Evolutionary conservation across 2,888 invertebrate genomes (phyloP).

Genomic region (Rhabditoides inermis): DNA sequence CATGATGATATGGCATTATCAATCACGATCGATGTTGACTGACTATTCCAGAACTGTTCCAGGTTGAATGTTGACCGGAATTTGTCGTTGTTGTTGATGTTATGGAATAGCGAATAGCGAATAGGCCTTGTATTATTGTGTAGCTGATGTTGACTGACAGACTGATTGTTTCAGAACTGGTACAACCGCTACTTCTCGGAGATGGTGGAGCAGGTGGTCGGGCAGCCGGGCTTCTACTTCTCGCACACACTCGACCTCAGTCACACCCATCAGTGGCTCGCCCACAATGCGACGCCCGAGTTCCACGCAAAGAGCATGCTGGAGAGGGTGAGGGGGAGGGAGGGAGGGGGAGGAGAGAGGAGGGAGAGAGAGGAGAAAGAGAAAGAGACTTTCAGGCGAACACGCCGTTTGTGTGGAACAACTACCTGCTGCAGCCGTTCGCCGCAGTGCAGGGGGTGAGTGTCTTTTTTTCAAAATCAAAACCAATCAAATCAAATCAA

Average conservation of each 20-base stretch:
- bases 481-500: too few relatives aligned
- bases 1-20: too few relatives aligned
- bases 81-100: too few relatives aligned
- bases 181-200: constrained; percentile 75
- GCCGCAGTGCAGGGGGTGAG: constrained; percentile 21
- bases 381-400: constrained; percentile 61
- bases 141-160: too few relatives aligned
- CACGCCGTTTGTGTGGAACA: constrained; percentile 86
- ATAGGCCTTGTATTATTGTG: too few relatives aligned
- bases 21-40: too few relatives aligned
- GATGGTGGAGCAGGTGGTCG: constrained; percentile 74
- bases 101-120: too few relatives aligned
- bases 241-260: constrained; percentile 64
- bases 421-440: constrained; percentile 59
- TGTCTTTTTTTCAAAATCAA: neutral
- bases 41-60: too few relatives aligned
- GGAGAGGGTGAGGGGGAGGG: too few relatives aligned
- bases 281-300: constrained; percentile 53
- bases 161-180: too few relatives aligned
- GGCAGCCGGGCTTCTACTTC: constrained; percentile 81
- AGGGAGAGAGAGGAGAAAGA: neutral
- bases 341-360: neutral
- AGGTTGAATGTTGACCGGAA: too few relatives aligned
- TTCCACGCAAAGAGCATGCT: constrained; percentile 29
- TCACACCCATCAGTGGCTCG: constrained; percentile 31